Evolutionary conservation across 2,113 vertebrate species (phyloP).

Genomic region (Corynorhinus townsendii): DNA sequence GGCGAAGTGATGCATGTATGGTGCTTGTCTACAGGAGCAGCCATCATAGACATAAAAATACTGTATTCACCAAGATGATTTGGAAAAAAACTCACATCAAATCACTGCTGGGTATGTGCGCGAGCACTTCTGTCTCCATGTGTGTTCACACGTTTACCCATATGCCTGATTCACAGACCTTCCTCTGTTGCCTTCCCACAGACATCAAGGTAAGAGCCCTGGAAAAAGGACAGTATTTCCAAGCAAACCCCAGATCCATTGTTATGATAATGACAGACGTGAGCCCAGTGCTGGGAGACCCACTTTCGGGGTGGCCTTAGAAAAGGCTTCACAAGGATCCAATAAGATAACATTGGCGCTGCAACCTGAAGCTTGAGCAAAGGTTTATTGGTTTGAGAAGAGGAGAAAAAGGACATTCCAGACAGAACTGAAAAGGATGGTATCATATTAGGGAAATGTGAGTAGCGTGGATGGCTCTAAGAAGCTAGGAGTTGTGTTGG

Average conservation of each 20-base stretch:
- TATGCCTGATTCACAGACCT: neutral
- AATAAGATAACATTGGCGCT: neutral
- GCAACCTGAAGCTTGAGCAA: neutral
- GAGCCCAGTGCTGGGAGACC: neutral
- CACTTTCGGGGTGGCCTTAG: neutral
- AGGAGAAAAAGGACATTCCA: neutral
- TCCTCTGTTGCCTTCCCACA: neutral
- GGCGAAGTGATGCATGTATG: neutral
- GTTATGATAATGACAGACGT: neutral
- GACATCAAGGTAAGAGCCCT: neutral
- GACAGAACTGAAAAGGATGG: neutral
- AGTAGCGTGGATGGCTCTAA: neutral
- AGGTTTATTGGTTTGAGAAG: neutral
- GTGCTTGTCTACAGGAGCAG: neutral
- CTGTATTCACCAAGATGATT: neutral
- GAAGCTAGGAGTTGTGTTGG: neutral
- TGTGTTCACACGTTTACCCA: rapidly evolving
- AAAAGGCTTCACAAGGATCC: neutral
- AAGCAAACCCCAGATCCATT: neutral
- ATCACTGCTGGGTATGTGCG: neutral
- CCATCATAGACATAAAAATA: neutral
- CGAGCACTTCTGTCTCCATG: neutral
- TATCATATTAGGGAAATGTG: neutral
- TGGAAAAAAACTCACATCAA: neutral
- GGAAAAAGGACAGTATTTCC: neutral